Evolutionary conservation across 2,888 invertebrate genomes (phyloP).

Genomic region (Danaus chrysippus): DNA sequence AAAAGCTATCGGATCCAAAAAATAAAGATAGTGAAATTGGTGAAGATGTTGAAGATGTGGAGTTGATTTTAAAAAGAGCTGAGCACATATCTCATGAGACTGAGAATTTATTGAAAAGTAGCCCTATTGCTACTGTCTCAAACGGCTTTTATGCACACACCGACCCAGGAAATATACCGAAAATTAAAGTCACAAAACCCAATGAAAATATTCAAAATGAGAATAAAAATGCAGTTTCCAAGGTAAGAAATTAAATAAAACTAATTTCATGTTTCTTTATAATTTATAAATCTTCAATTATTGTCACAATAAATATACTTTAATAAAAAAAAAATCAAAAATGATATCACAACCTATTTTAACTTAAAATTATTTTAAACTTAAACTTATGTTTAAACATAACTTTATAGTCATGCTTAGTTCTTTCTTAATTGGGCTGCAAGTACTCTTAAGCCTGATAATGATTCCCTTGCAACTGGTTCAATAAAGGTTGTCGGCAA

Average conservation of each 20-base stretch:
- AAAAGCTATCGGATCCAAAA: conserved; percentile 68
- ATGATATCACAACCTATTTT: conserved; percentile 32
- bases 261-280: conserved; percentile 9
- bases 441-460: conserved; percentile 84
- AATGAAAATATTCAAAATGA: conserved; percentile 40
- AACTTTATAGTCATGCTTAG: conserved; percentile 27
- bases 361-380: too few relatives aligned
- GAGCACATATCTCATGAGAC: conserved; percentile 67
- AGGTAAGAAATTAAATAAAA: conserved; percentile 43
- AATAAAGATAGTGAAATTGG: conserved; percentile 48
- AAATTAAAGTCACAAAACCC: conserved; percentile 65
- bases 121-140: conserved; percentile 42
- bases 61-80: conserved; percentile 66
- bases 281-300: conserved; percentile 9
- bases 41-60: conserved; percentile 65
- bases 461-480: conserved; percentile 86
- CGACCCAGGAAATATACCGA: conserved; percentile 47
- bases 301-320: conserved; percentile 21
- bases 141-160: conserved; percentile 37
- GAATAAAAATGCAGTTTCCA: conserved; percentile 38
- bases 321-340: conserved; percentile 18
- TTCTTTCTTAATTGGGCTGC: conserved; percentile 45
- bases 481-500: conserved; percentile 88
- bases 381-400: too few relatives aligned
- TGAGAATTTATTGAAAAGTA: conserved; percentile 58